Evolutionary conservation across 2,797 vertebrate genomes (phyloP).

Genomic region (Labeo calbasu): DNA sequence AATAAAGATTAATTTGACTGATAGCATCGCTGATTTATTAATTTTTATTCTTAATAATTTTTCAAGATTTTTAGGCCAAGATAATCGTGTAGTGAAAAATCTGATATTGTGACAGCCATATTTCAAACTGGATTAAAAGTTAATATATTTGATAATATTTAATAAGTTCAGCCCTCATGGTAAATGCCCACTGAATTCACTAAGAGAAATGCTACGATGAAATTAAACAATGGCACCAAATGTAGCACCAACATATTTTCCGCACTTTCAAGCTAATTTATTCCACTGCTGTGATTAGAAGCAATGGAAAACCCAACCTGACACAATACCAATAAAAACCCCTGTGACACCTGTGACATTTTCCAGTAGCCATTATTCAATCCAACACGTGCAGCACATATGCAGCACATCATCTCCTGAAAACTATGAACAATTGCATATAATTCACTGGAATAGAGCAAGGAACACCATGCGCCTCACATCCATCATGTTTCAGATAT

Average conservation of each 20-base stretch:
- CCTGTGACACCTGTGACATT: conserved; percentile 76
- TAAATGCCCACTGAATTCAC: conserved; percentile 7
- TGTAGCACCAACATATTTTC: conserved; percentile 59
- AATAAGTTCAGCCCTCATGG: not conserved
- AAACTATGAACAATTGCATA: not conserved
- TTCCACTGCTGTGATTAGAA: conserved; percentile 75
- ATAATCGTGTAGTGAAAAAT: too few species aligned
- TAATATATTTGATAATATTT: not conserved
- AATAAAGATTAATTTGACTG: too few species aligned
- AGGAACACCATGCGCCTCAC: conserved; percentile 6
- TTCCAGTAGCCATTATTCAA: conserved; percentile 69
- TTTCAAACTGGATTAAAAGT: not conserved
- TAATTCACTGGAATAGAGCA: conserved; percentile 4
- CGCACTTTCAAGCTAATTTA: conserved; percentile 71
- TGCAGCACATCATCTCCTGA: conserved; percentile 9
- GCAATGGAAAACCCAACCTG: conserved; percentile 71
- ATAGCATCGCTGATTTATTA: too few species aligned
- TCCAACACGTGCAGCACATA: conserved; percentile 29
- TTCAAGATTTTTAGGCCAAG: too few species aligned
- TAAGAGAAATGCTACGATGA: conserved; percentile 20
- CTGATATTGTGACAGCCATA: too few species aligned
- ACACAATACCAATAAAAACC: conserved; percentile 75
- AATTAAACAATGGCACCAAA: conserved; percentile 14
- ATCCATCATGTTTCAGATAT: conserved; percentile 9
- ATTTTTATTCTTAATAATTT: too few species aligned